Evolutionary conservation across 2,113 vertebrate genomes (phyloP).

Genomic region (Acrocephalus kingi): DNA sequence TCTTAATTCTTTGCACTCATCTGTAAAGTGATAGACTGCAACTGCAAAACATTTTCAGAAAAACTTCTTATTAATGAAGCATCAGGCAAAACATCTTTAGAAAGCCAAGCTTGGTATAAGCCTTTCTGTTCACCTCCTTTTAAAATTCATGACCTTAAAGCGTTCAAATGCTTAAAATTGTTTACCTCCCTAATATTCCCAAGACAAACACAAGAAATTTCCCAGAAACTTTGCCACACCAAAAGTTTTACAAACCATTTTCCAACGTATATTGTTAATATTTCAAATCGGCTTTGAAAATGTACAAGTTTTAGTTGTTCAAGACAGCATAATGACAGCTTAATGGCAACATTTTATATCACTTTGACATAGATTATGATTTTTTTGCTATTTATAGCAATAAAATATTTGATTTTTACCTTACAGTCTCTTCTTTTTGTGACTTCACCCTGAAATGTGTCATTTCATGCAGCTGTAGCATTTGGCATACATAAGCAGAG

Average conservation of each 20-base stretch:
- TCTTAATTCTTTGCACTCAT: not conserved
- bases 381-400: not conserved
- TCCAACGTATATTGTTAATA: rapidly evolving
- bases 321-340: not conserved
- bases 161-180: not conserved
- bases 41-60: not conserved
- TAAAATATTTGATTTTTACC: not conserved
- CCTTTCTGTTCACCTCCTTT: not conserved
- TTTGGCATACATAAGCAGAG: not conserved
- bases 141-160: not conserved
- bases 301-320: not conserved
- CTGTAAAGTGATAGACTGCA: not conserved
- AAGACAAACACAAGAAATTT: not conserved
- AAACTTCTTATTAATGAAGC: not conserved
- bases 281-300: not conserved
- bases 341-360: not conserved
- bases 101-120: not conserved
- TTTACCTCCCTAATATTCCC: not conserved
- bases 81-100: not conserved
- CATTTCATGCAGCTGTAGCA: not conserved
- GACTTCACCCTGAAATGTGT: not conserved
- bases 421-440: not conserved
- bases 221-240: not conserved
- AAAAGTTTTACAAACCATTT: not conserved
- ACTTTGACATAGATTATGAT: not conserved